These are phyloP conservation scores for Sthenelais limicola DNA, from an alignment of 2,888 invertebrate genomes.

Conservation along the genomic window DNA sequence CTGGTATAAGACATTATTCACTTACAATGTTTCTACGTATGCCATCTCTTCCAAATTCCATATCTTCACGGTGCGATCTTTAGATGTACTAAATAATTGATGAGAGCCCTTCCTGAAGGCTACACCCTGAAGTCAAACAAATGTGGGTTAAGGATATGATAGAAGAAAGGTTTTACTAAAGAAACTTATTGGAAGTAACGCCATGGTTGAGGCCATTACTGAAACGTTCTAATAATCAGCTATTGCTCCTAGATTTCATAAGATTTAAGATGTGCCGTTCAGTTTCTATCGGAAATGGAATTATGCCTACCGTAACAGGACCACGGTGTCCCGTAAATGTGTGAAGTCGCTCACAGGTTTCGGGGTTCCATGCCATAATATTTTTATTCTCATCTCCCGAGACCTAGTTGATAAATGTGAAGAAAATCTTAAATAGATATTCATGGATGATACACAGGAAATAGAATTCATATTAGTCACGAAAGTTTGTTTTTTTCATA, in stretches of 20 bases:
- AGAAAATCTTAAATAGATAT: not conserved
- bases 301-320: conserved; percentile 49
- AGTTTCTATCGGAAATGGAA: no score
- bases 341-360: conserved; percentile 82
- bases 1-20: no score
- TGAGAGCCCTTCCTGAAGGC: conserved; percentile 89
- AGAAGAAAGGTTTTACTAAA: no score
- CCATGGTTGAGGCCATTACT: no score
- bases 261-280: no score
- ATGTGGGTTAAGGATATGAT: no score
- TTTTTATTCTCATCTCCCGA: conserved; percentile 80
- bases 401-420: conserved; percentile 73
- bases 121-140: conserved; percentile 76
- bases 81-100: conserved; percentile 79
- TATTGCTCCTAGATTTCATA: no score
- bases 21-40: conserved; percentile 91
- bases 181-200: no score
- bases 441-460: no score
- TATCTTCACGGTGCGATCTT: conserved; percentile 82
- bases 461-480: no score
- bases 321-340: conserved; percentile 78
- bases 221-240: no score
- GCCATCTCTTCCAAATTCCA: conserved; percentile 98
- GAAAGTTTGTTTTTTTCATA: no score
- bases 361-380: conserved; percentile 89